These are phyloP conservation scores for Phlogophora meticulosa DNA, from an alignment of 2,888 invertebrate species.

Conservation along the genomic window DNA sequence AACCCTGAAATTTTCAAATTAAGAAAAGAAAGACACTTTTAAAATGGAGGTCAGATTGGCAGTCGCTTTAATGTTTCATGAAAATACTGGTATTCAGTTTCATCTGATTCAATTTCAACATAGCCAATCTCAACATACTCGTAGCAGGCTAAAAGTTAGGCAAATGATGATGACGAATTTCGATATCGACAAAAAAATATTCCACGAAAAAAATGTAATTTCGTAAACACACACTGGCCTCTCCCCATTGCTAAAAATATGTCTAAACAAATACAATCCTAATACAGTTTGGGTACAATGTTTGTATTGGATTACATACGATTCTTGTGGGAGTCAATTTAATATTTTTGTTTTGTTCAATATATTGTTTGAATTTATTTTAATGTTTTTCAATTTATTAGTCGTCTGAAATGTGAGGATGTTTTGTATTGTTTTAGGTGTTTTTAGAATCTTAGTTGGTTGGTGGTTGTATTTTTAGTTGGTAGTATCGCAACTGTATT, in stretches of 20 bases:
- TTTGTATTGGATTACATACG: conserved; percentile 16
- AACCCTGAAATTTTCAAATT: too few relatives aligned
- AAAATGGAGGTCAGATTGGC: background rate
- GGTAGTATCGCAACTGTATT: conserved; percentile 7
- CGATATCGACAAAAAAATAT: background rate
- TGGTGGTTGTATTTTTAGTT: too few relatives aligned
- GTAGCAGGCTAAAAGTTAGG: background rate
- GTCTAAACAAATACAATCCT: conserved; percentile 20
- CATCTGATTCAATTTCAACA: too few relatives aligned
- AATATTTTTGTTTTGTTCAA: conserved; percentile 27
- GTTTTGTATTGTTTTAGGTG: background rate
- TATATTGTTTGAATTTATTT: conserved; percentile 40
- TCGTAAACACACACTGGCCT: background rate
- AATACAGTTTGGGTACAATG: conserved; percentile 1
- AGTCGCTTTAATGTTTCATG: too few relatives aligned
- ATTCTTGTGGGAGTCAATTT: conserved; percentile 34
- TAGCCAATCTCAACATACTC: too few relatives aligned
- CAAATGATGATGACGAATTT: background rate
- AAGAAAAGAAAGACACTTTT: too few relatives aligned
- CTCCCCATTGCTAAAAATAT: conserved; percentile 20
- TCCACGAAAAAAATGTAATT: background rate
- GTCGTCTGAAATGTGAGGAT: background rate
- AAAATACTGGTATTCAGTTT: background rate
- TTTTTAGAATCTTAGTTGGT: too few relatives aligned
- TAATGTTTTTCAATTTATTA: conserved; percentile 46